A percentile compares a stretch with the other conserved stretches of the same genome.
Evolutionary conservation across 2,113 vertebrate species (phyloP).

Genomic region (Lepus europaeus): DNA sequence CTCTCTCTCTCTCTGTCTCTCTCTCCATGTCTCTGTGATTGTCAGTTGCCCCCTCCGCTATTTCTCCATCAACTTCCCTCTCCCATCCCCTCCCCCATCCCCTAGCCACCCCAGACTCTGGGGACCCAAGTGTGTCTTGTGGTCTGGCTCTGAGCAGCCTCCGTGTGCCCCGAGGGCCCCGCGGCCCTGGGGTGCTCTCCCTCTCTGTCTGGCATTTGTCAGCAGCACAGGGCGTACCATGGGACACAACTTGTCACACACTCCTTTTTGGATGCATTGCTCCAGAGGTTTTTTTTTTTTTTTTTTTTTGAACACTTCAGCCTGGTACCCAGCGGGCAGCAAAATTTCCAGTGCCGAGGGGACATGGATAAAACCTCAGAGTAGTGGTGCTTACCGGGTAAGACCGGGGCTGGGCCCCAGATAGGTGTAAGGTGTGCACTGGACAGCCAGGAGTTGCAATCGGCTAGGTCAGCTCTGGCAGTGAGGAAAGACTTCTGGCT

Average conservation of each 20-base stretch:
- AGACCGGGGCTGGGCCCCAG: neutral
- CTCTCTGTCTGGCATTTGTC: neutral
- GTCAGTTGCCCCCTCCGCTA: neutral
- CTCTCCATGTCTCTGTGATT: neutral
- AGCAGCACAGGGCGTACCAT: rapidly evolving
- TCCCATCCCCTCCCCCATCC: neutral
- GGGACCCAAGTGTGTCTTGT: neutral
- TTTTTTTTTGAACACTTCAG: neutral
- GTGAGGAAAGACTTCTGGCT: neutral
- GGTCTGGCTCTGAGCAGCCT: neutral
- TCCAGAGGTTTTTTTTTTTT: neutral
- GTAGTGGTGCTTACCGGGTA: rapidly evolving
- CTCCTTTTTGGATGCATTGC: neutral
- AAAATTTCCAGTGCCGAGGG: neutral
- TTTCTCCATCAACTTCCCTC: neutral
- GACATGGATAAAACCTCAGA: neutral
- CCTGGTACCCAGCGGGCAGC: neutral
- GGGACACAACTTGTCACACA: neutral
- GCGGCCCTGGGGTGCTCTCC: neutral
- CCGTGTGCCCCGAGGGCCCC: neutral
- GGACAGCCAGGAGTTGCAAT: rapidly evolving
- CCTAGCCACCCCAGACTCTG: neutral
- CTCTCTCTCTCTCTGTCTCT: neutral
- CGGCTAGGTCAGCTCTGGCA: rapidly evolving
- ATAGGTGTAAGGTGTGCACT: rapidly evolving